Evolutionary conservation across 2,113 vertebrate genomes (phyloP).

Genomic region (Clarias magur): DNA sequence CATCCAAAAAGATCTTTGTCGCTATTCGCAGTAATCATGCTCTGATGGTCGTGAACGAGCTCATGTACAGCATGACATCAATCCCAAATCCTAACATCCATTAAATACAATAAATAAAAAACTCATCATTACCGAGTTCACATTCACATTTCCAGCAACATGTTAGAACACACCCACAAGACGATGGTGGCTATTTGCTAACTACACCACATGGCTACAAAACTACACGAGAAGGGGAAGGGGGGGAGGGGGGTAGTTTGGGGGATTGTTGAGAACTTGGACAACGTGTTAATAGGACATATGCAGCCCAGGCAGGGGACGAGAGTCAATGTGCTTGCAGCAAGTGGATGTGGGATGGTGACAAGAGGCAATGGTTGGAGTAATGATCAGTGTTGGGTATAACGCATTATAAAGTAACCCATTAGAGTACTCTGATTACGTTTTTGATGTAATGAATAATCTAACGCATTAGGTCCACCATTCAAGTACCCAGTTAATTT

Average conservation of each 20-base stretch:
- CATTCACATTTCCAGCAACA: slow-evolving; percentile 28
- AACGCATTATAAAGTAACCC: too few relatives aligned
- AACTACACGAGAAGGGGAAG: background rate
- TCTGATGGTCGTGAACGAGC: background rate
- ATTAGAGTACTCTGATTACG: too few relatives aligned
- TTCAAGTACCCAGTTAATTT: too few relatives aligned
- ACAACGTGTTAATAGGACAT: slow-evolving; percentile 18
- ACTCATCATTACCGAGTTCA: background rate
- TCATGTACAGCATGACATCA: background rate
- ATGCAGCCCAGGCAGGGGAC: slow-evolving; percentile 8
- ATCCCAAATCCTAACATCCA: background rate
- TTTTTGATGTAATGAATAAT: too few relatives aligned
- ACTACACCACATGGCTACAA: background rate
- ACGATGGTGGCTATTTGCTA: background rate
- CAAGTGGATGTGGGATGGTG: slow-evolving; percentile 5
- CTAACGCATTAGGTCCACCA: too few relatives aligned
- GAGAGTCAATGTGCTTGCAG: background rate
- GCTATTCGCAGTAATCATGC: background rate
- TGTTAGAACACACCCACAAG: background rate
- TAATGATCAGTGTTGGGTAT: too few relatives aligned
- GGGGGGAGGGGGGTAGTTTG: background rate
- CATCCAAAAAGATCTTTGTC: background rate
- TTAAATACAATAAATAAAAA: background rate
- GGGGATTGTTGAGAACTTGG: background rate
- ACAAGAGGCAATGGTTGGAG: background rate